These are phyloP conservation scores for Gadus macrocephalus DNA, from an alignment of 2,113 vertebrate genomes.

Conservation along the genomic window DNA sequence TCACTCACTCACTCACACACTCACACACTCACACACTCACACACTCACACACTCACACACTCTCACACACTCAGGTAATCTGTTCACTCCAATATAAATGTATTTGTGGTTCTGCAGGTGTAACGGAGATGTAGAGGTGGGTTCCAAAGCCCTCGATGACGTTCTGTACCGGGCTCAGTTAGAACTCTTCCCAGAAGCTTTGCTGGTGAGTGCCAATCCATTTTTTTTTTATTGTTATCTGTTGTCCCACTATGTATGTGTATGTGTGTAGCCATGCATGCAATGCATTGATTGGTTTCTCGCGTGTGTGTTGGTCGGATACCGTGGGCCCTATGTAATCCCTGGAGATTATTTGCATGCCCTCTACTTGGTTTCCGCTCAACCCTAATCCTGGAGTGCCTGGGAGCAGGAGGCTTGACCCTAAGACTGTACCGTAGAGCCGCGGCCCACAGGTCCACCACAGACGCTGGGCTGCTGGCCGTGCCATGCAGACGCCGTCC, in stretches of 20 bases:
- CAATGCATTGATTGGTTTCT: constrained; percentile 33
- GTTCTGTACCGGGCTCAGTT: constrained; percentile 92
- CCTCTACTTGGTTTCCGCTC: constrained; percentile 51
- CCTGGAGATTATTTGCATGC: constrained; percentile 66
- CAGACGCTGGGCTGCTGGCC: constrained; percentile 24
- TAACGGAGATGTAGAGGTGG: constrained; percentile 92
- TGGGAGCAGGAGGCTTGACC: constrained; percentile 53
- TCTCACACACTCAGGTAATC: not conserved
- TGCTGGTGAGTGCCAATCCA: constrained; percentile 81
- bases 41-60: too few relatives aligned
- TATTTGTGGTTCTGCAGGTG: constrained; percentile 71
- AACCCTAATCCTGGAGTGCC: constrained; percentile 63
- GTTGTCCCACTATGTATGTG: not conserved
- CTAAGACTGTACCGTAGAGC: constrained; percentile 40
- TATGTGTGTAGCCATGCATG: constrained; percentile 16
- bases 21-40: not conserved
- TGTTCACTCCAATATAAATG: not conserved
- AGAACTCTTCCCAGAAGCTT: constrained; percentile 91
- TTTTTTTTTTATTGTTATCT: not conserved
- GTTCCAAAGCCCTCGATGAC: constrained; percentile 93
- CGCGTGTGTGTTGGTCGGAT: constrained; percentile 30
- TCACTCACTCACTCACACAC: not conserved
- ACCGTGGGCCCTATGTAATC: constrained; percentile 51
- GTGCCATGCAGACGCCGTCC: too few relatives aligned
- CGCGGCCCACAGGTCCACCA: constrained; percentile 36